Percentiles rank a stretch among this genome's conserved stretches.
Evolutionary conservation across 30 jellyfish, hydroid and myxozoan genomes (phyloP).

Genomic region (Catostylus mosaicus): DNA sequence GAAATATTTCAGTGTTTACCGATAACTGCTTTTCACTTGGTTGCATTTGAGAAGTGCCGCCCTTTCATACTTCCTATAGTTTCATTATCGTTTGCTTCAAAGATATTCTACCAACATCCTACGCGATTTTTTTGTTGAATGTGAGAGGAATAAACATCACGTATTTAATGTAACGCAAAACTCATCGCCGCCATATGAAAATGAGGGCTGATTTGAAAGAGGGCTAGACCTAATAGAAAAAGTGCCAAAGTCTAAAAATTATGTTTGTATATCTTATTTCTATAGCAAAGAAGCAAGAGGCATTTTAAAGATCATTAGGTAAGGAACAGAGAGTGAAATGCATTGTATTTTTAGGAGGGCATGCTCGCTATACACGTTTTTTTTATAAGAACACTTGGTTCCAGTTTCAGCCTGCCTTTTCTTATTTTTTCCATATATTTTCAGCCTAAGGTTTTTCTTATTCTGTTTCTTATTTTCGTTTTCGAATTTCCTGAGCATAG

Average conservation of each 20-base stretch:
- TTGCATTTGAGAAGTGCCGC: conserved; percentile 8
- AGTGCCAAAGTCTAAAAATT: background rate
- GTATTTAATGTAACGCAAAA: background rate
- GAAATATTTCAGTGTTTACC: background rate
- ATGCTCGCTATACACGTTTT: too few species aligned
- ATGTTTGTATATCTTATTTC: too few species aligned
- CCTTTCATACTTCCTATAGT: background rate
- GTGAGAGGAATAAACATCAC: conserved; percentile 1
- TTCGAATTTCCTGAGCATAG: too few species aligned
- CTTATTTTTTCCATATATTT: too few species aligned
- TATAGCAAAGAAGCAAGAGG: too few species aligned
- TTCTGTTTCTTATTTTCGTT: too few species aligned
- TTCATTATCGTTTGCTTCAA: background rate
- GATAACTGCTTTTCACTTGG: background rate
- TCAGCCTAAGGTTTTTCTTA: too few species aligned
- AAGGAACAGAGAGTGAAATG: too few species aligned
- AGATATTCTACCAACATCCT: background rate
- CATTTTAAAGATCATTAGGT: too few species aligned
- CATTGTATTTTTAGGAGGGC: too few species aligned
- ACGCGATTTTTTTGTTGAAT: background rate
- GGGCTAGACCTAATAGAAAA: background rate
- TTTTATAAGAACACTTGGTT: too few species aligned
- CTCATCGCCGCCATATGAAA: background rate
- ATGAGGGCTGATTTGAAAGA: background rate
- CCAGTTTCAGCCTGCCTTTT: too few species aligned